Base-by-base conservation (phyloP, 2,888 invertebrate genomes). In the Drosophila robusta region DNA sequence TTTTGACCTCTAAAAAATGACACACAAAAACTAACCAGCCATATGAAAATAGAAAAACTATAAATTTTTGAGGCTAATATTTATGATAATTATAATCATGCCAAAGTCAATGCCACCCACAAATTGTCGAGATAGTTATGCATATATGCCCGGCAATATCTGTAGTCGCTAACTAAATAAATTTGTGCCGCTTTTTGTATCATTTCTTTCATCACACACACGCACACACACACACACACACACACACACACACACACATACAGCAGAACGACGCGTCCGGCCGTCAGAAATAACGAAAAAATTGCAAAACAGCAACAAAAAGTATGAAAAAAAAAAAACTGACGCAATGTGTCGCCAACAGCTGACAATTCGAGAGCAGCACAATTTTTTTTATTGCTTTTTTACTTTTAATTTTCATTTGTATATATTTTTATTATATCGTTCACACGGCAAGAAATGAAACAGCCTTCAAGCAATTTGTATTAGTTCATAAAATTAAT, bases 301-400 rank as follows among this genome's bases (percentile, higher is more conserved):
- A 56, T 70, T 75, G 62, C 62, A 67, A 67, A 69, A 51, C 42
- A 62, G 46, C 60, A 69, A 69, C 50, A 57, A 67, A 50, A 62
- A 41, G 45, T 29, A 32, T 49, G 24, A 58, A 51, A 56, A 65
- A 47, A 47, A 18, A 42, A 46, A 76, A 68, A 62, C 86, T 73
- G 82, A 76, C 87, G 78, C 78, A 86, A 83, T 73, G 65, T 71
- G 79, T 79, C 83, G 89, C 80, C 67, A 67, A 67, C 80, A 79
- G 83, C 83, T 88, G 89, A 79, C 87, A 79, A 79, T 68, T 85
- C 44, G 75, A 87, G 81, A 66, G 69, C 65, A 85, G 55, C 66
- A 70, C 57, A 41, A 54, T 65, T 58, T 74, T 12, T 3, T 68
- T 55, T 68, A 74, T 74, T 42, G 34, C 57, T 82, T 58, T 50